phyloP scores from a whole-genome alignment of 2,888 invertebrate species.

The Oscheius sp. region DNA sequence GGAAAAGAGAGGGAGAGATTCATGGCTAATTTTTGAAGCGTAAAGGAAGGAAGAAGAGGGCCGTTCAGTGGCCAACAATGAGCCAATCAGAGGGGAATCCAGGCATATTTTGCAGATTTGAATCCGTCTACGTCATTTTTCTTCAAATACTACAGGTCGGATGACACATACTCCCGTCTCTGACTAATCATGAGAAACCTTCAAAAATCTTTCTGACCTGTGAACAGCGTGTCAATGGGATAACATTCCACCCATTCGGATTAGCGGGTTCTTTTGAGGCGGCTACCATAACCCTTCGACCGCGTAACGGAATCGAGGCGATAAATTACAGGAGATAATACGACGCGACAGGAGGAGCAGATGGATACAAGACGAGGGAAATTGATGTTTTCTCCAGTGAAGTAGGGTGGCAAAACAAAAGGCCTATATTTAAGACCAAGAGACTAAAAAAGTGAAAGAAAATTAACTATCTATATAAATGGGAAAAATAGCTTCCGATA shows the following conservation, averaged over 20 bases:
- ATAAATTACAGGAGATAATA: constrained; percentile 23
- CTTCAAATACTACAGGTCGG: neutral
- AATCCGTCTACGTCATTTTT: neutral
- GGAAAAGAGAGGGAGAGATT: constrained; percentile 10
- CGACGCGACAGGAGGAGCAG: neutral
- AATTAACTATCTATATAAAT: no score
- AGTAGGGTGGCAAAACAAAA: no score
- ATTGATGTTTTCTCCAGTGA: no score
- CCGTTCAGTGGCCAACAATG: constrained; percentile 27
- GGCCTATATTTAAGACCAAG: no score
- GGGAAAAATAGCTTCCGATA: no score
- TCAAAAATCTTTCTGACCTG: constrained; percentile 6
- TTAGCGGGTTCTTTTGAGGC: constrained; percentile 29
- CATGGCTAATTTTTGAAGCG: neutral
- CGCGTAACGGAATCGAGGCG: constrained; percentile 18
- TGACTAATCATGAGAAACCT: no score
- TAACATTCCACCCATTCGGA: constrained; percentile 13
- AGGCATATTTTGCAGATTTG: constrained; percentile 22
- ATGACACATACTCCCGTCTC: no score
- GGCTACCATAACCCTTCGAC: constrained; percentile 28
- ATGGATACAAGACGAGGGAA: neutral
- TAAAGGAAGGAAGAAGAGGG: constrained; percentile 5
- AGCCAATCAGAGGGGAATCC: constrained; percentile 25
- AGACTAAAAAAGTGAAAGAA: no score
- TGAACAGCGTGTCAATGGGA: constrained; percentile 29